Evolutionary conservation across 2,888 invertebrate species (phyloP), one percentile per base, ranked within the genome.

Genomic region (Schizotus pectinicornis): DNA sequence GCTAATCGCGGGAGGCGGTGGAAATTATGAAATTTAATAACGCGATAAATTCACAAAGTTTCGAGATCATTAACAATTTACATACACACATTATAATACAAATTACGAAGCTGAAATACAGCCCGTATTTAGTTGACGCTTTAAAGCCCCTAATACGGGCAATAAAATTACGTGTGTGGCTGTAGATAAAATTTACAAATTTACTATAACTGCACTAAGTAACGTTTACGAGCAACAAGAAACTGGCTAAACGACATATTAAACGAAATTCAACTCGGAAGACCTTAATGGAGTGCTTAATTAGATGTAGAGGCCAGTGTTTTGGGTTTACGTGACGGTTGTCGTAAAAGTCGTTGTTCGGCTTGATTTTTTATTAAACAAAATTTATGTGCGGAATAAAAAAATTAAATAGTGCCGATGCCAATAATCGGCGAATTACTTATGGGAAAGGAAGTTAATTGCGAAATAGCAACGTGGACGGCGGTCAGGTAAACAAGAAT

Each of bases 1-100:
- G 22, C 22, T 22, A 22, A 22, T 22, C 22, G 22, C 22, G 22
- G 22, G 22, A 22, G 22, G 22, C 22, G 22, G 22, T 22, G 22
- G 22, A 5, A 22, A 39, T 9, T 69, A 70, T 71, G 70, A 69
- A 71, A 70, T 71, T 72, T 72, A 69, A 71, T 73, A 69, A 61
- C 65, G 64, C 65, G 62, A 69, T 73, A 72, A 73, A 73, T 72
- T 70, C 64, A 68, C 69, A 70, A 72, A 69, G 70, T 72, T 71
- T 67, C 66, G 67, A 65, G 69, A 74, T 73, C 69, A 72, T 71
- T 71, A 70, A 69, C 70, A 72, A 71, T 69, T 73, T 70, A 70
- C 72, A 67, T 73, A 71, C 67, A 67, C 71, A 71, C 70, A 73
- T 72, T 71, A 72, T 73, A 72, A 69, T 69, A 69, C 69, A 70